Evolutionary conservation across 37 sponge, comb jelly and placozoan species (phyloP).

Genomic region (Beroe ovata): DNA sequence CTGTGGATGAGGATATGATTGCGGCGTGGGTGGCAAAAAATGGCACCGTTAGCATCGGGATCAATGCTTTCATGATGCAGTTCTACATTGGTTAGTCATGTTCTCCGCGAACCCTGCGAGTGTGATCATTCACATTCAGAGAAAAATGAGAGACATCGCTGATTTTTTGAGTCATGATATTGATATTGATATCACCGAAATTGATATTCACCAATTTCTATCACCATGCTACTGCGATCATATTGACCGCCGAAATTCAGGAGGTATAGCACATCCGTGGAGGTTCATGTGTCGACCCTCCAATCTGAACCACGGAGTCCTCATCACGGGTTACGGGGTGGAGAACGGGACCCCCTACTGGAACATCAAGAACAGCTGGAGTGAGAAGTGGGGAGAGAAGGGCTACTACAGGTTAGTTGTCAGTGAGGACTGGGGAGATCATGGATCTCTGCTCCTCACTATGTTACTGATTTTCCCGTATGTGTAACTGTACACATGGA

Average conservation of each 20-base stretch:
- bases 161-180: background rate
- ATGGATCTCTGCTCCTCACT: too few relatives aligned
- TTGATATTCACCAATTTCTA: too few relatives aligned
- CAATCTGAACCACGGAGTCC: constrained; percentile 37
- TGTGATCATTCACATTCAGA: too few relatives aligned
- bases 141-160: too few relatives aligned
- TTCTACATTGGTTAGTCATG: constrained; percentile 67
- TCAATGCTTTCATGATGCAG: constrained; percentile 69
- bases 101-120: too few relatives aligned
- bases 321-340: constrained; percentile 30
- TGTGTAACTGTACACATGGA: too few relatives aligned
- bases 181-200: background rate
- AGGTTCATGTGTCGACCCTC: constrained; percentile 24
- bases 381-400: constrained; percentile 51
- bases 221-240: too few relatives aligned
- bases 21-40: constrained; percentile 49
- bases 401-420: constrained; percentile 64
- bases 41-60: constrained; percentile 66
- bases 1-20: constrained; percentile 61
- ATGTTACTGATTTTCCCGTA: too few relatives aligned
- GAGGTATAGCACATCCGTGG: constrained; percentile 25
- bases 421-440: too few relatives aligned
- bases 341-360: constrained; percentile 71
- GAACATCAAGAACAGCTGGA: constrained; percentile 72
- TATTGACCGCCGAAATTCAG: background rate